A percentile compares a stretch with the other conserved stretches of the same genome.
These are phyloP conservation scores for Anthoscopus minutus DNA, from an alignment of 2,113 vertebrate genomes.

Conservation along the genomic window DNA sequence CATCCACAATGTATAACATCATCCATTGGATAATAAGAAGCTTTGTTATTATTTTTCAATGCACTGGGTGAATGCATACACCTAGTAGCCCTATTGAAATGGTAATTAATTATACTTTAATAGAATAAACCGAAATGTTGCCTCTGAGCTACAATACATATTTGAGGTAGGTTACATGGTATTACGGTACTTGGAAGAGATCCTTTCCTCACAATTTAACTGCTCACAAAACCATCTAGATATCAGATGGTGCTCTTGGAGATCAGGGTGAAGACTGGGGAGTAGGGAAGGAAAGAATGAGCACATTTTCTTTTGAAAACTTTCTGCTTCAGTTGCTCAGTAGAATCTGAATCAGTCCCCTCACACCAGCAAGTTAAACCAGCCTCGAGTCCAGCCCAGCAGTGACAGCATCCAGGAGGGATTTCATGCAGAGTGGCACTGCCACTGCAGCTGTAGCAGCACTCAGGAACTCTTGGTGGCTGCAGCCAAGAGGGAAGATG, in stretches of 20 bases:
- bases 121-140: not conserved
- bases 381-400: not conserved
- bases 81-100: not conserved
- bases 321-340: not conserved
- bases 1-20: not conserved
- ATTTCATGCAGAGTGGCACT: not conserved
- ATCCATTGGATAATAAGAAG: not conserved
- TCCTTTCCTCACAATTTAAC: not conserved
- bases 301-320: not conserved
- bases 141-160: not conserved
- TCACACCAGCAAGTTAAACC: not conserved
- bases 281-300: not conserved
- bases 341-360: not conserved
- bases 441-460: fast-evolving
- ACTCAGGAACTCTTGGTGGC: not conserved
- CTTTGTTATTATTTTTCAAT: not conserved
- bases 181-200: not conserved
- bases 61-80: not conserved
- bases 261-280: not conserved
- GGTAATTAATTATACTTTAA: not conserved
- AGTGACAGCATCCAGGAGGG: not conserved
- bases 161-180: not conserved
- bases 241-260: not conserved
- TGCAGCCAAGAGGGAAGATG: fast-evolving
- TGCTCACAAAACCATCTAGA: not conserved